Evolutionary conservation across 2,113 vertebrate genomes (phyloP).

Genomic region (Eretmochelys imbricata): DNA sequence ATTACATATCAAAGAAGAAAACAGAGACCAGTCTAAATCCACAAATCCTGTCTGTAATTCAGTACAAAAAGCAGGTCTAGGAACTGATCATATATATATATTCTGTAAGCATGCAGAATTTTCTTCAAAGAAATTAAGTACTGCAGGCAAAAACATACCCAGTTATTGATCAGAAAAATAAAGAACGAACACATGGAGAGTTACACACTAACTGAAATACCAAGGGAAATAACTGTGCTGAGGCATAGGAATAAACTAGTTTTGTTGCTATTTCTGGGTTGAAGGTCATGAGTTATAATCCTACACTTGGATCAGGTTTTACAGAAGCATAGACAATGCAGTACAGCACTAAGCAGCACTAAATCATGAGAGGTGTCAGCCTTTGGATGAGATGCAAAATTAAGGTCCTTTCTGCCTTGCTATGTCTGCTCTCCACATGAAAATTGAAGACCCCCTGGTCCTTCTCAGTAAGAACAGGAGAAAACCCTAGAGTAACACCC

Average conservation of each 20-base stretch:
- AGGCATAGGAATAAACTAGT: not conserved
- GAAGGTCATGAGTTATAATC: not conserved
- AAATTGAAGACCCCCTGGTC: not conserved
- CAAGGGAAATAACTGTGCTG: not conserved
- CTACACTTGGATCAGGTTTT: not conserved
- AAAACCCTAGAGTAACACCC: not conserved
- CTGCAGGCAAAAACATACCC: not conserved
- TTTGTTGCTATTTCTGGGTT: not conserved
- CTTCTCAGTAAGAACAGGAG: not conserved
- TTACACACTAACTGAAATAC: not conserved
- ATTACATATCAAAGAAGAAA: constrained; percentile 22
- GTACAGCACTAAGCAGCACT: not conserved
- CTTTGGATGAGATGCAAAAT: not conserved
- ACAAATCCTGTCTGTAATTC: constrained; percentile 1
- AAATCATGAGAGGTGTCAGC: not conserved
- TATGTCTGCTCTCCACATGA: not conserved
- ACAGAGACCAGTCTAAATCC: not conserved
- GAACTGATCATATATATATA: not conserved
- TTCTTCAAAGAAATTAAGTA: constrained; percentile 43
- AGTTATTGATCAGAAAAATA: not conserved
- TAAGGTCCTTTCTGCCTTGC: not conserved
- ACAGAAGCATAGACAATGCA: not conserved
- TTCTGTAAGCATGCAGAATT: not conserved
- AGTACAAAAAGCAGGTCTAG: constrained; percentile 19
- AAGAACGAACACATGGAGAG: not conserved